A percentile compares a stretch with the other conserved stretches of the same genome.
These are phyloP conservation scores for Ictalurus furcatus DNA, from an alignment of 2,113 vertebrate species.

Conservation along the genomic window DNA sequence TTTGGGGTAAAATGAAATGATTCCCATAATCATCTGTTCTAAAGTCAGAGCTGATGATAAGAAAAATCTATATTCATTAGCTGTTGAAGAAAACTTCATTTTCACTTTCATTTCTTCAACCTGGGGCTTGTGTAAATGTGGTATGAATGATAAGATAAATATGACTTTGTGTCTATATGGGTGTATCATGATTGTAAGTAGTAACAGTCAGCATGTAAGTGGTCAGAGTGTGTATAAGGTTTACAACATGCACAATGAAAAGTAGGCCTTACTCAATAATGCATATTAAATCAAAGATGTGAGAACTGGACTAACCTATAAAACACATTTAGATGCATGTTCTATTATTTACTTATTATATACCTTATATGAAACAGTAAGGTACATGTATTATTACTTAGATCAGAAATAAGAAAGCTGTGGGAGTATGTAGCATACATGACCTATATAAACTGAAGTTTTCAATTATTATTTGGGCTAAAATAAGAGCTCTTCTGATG, in stretches of 20 bases:
- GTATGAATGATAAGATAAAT: not conserved
- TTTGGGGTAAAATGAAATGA: not conserved
- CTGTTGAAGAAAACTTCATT: not conserved
- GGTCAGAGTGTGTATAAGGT: not conserved
- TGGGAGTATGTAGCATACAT: not conserved
- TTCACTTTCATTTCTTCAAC: conserved; percentile 3
- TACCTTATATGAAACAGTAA: not conserved
- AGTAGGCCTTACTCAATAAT: not conserved
- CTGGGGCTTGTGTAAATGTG: not conserved
- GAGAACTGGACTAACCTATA: not conserved
- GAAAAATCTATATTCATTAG: not conserved
- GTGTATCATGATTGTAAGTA: not conserved
- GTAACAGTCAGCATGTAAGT: not conserved
- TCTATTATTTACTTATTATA: not conserved
- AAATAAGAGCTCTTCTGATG: not conserved
- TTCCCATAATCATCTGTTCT: not conserved
- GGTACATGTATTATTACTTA: not conserved
- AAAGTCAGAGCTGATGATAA: not conserved
- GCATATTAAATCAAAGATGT: not conserved
- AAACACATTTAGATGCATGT: not conserved
- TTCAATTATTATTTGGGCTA: not conserved
- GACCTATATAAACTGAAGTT: not conserved
- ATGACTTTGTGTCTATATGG: not conserved
- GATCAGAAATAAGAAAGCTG: not conserved
- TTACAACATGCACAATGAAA: not conserved